These are phyloP conservation scores for Salmo trutta DNA, from an alignment of 2,797 vertebrate species.

Conservation along the genomic window DNA sequence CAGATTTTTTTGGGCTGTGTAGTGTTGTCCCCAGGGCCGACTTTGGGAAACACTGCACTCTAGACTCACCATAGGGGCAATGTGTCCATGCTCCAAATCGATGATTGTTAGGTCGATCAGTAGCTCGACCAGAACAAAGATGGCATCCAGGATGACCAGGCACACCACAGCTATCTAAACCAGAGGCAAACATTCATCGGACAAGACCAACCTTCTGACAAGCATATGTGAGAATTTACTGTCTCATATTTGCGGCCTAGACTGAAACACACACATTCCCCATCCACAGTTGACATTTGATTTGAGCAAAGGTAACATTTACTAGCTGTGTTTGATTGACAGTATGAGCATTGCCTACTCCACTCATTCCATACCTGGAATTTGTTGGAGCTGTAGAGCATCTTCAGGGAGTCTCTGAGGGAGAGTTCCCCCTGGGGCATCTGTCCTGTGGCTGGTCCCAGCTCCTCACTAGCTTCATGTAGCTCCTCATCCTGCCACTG, in stretches of 20 bases:
- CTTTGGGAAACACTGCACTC: no score
- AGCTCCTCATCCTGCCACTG: slow-evolving; percentile 77
- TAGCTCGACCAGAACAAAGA: slow-evolving; percentile 89
- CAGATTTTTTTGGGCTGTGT: not conserved
- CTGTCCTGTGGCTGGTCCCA: slow-evolving; percentile 46
- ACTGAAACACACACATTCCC: not conserved
- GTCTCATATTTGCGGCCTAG: not conserved
- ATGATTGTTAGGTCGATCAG: slow-evolving; percentile 91
- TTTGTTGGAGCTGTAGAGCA: slow-evolving; percentile 80
- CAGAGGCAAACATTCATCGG: not conserved
- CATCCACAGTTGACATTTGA: no score
- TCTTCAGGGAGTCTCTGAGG: slow-evolving; percentile 80
- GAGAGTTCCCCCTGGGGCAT: slow-evolving; percentile 14
- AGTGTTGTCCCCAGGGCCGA: no score
- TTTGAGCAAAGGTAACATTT: no score
- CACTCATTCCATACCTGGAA: slow-evolving; percentile 84
- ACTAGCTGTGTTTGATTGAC: no score
- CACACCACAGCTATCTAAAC: slow-evolving; percentile 85
- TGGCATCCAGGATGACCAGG: slow-evolving; percentile 89
- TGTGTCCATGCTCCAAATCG: slow-evolving; percentile 66
- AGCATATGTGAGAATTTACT: not conserved
- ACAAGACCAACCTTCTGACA: not conserved
- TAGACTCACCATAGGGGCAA: slow-evolving; percentile 79
- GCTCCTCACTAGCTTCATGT: slow-evolving; percentile 51
- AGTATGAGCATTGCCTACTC: not conserved